Conservation (phyloP, 2,888 invertebrate genomes). For the Clivina fossor region DNA sequence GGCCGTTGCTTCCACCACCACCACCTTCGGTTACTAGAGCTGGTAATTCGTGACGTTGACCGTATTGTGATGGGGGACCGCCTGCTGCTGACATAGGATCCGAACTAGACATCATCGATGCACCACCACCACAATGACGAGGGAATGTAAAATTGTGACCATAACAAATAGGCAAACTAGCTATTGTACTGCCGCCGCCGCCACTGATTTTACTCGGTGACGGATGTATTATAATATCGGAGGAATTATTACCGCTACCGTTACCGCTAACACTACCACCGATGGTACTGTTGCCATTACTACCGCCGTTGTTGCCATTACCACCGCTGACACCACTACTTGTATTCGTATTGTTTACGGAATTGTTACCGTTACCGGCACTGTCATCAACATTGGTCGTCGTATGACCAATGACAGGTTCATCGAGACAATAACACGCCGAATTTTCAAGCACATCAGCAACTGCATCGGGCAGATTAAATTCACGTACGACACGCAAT, state of each 20-base stretch:
- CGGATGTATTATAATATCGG: constrained; percentile 47
- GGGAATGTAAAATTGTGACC: constrained; percentile 67
- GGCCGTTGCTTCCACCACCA: no score
- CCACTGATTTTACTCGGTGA: constrained; percentile 50
- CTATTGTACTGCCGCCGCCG: no score
- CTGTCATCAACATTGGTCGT: no score
- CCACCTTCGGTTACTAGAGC: constrained; percentile 68
- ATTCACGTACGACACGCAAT: constrained; percentile 88
- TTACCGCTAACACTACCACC: constrained; percentile 27
- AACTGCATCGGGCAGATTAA: constrained; percentile 88
- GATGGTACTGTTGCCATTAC: no score
- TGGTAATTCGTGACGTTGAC: constrained; percentile 64
- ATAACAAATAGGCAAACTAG: constrained; percentile 54
- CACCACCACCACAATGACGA: constrained; percentile 50
- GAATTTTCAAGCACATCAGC: constrained; percentile 72
- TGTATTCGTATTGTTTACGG: no score
- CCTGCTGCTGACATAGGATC: no score
- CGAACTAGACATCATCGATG: constrained; percentile 36
- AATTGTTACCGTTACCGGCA: constrained; percentile 41
- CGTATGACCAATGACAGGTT: constrained; percentile 35
- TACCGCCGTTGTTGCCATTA: constrained; percentile 41
- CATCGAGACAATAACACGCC: constrained; percentile 46
- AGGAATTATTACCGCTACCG: constrained; percentile 44
- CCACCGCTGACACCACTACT: no score
- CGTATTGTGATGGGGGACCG: no score